These are phyloP conservation scores for Hipparchia semele DNA, from an alignment of 2,888 invertebrate species.

Conservation along the genomic window DNA sequence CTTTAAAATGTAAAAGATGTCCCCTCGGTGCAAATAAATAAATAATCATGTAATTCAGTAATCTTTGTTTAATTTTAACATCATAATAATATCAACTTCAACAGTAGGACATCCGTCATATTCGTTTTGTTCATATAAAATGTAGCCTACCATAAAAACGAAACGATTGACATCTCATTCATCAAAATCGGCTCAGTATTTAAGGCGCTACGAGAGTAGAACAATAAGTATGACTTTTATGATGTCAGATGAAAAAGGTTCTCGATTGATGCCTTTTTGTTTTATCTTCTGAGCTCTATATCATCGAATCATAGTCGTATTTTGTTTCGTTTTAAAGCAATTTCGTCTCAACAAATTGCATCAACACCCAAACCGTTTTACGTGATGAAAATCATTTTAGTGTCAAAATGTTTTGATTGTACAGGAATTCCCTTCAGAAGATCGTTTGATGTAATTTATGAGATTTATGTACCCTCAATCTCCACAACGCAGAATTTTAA, in stretches of 20 bases:
- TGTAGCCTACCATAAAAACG: too few species aligned
- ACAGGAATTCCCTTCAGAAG: constrained; percentile 18
- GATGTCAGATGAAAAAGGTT: neutral
- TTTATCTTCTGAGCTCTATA: neutral
- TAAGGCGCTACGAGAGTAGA: too few species aligned
- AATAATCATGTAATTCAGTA: too few species aligned
- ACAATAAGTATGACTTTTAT: too few species aligned
- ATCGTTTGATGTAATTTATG: constrained; percentile 29
- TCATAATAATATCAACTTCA: too few species aligned
- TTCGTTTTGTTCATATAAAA: too few species aligned
- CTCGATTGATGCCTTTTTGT: neutral
- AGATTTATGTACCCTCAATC: constrained; percentile 38
- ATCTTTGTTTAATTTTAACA: too few species aligned
- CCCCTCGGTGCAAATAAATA: too few species aligned
- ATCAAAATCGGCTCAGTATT: too few species aligned
- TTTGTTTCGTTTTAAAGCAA: neutral
- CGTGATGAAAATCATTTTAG: neutral
- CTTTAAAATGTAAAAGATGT: too few species aligned
- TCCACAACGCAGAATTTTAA: constrained; percentile 51
- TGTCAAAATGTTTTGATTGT: neutral
- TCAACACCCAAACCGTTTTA: neutral
- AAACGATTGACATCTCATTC: too few species aligned
- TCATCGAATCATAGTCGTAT: neutral
- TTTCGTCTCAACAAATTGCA: neutral
- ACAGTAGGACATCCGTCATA: too few species aligned